Evolutionary conservation across 2,113 vertebrate species (phyloP).

Genomic region (Cynopterus brachyotis): DNA sequence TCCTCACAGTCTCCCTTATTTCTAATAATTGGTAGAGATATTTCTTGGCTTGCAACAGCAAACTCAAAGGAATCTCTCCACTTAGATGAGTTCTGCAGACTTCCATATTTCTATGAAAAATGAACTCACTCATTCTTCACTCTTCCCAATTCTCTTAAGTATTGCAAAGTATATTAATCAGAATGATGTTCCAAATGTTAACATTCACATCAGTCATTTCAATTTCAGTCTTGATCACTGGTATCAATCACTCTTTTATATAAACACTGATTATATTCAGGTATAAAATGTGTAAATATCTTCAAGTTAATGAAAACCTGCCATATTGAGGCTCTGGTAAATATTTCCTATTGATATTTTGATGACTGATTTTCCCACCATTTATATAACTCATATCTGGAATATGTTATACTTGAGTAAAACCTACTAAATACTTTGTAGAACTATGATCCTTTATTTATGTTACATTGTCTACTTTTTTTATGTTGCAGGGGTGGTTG

Average conservation of each 20-base stretch:
- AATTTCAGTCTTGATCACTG: neutral
- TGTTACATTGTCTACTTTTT: neutral
- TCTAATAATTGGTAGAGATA: conserved; percentile 26
- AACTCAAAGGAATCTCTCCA: neutral
- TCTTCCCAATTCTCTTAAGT: conserved; percentile 36
- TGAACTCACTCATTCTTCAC: conserved; percentile 43
- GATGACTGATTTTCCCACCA: neutral
- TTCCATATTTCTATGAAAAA: conserved; percentile 46
- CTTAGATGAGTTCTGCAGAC: neutral
- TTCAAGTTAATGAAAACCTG: neutral
- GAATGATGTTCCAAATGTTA: conserved; percentile 38
- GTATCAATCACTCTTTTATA: neutral
- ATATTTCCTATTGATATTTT: neutral
- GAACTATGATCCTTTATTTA: neutral
- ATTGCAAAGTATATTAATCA: conserved; percentile 50
- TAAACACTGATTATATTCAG: conserved; percentile 22
- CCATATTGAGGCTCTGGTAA: neutral
- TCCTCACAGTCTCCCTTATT: neutral
- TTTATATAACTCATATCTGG: neutral
- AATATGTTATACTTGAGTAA: neutral
- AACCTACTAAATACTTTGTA: neutral
- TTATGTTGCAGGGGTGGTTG: neutral
- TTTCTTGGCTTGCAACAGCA: conserved; percentile 18
- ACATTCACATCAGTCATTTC: conserved; percentile 39
- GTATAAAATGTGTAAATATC: neutral